Conservation (phyloP, 1,140 invertebrate species). For the Charaxes varanes region DNA sequence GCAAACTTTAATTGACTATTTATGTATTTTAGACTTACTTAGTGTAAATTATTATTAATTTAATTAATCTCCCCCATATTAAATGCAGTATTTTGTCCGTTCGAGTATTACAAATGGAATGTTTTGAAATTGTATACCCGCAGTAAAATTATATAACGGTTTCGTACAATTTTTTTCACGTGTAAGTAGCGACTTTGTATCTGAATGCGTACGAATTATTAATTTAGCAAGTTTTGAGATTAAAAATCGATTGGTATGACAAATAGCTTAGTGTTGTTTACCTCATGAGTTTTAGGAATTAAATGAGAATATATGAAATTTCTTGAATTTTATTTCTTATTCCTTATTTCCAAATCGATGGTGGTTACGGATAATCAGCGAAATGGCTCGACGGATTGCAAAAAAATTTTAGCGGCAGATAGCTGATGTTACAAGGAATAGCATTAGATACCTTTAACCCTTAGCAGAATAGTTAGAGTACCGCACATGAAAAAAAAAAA, state of each 20-base stretch:
- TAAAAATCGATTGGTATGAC: constrained; percentile 51
- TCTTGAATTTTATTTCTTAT: constrained; percentile 26
- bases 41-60: constrained; percentile 63
- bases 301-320: constrained; percentile 62
- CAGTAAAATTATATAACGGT: constrained; percentile 3
- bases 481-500: too few relatives aligned
- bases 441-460: too few relatives aligned
- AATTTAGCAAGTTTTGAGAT: constrained; percentile 37
- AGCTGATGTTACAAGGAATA: too few relatives aligned
- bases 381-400: too few relatives aligned
- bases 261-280: constrained; percentile 68
- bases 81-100: constrained; percentile 44
- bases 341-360: neutral
- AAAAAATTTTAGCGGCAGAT: too few relatives aligned
- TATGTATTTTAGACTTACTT: constrained; percentile 59
- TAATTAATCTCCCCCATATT: constrained; percentile 35
- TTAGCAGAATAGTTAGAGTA: too few relatives aligned
- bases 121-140: constrained; percentile 23
- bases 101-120: constrained; percentile 40
- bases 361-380: too few relatives aligned
- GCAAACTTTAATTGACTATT: constrained; percentile 55
- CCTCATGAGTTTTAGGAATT: constrained; percentile 72
- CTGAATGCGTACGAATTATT: constrained; percentile 20
- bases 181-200: constrained; percentile 14
- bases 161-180: constrained; percentile 22